phyloP scores from a whole-genome alignment of 2,113 vertebrate genomes.

The Oryzias melastigma region DNA sequence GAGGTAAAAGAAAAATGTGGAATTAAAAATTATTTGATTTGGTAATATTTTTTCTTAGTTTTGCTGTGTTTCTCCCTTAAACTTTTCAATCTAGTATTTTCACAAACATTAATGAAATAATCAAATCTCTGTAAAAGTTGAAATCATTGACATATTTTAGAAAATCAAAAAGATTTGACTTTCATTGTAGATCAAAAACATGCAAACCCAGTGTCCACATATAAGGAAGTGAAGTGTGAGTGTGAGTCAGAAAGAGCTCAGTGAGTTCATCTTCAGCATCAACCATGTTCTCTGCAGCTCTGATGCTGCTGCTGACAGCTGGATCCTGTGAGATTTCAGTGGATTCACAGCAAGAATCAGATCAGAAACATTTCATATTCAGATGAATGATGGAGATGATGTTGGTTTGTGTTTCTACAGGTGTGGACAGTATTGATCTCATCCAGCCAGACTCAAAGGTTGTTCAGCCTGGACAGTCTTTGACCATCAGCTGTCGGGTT shows the following conservation, averaged over 20 bases:
- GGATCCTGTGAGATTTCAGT: conserved; percentile 27
- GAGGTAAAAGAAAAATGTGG: too few species aligned
- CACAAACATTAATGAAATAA: too few species aligned
- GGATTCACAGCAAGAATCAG: not conserved
- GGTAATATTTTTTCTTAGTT: too few species aligned
- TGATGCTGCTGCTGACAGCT: conserved; percentile 3
- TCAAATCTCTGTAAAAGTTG: too few species aligned
- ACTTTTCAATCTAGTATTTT: too few species aligned
- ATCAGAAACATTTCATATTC: not conserved
- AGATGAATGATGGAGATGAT: not conserved
- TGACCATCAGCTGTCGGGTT: conserved; percentile 10
- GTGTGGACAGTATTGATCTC: conserved; percentile 13
- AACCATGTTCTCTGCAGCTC: conserved; percentile 14
- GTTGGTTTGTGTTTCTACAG: conserved; percentile 7
- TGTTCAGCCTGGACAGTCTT: not conserved
- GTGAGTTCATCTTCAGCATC: not conserved
- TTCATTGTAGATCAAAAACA: not conserved
- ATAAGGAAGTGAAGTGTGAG: not conserved
- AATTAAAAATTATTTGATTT: too few species aligned
- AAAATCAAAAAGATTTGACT: too few species aligned
- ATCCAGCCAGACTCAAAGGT: not conserved
- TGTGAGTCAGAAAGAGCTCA: conserved; percentile 2
- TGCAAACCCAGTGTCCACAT: not conserved
- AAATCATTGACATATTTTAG: too few species aligned
- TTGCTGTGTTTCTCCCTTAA: too few species aligned